phyloP scores from a whole-genome alignment of 2,797 vertebrate genomes.

The Eremophila alpestris region DNA sequence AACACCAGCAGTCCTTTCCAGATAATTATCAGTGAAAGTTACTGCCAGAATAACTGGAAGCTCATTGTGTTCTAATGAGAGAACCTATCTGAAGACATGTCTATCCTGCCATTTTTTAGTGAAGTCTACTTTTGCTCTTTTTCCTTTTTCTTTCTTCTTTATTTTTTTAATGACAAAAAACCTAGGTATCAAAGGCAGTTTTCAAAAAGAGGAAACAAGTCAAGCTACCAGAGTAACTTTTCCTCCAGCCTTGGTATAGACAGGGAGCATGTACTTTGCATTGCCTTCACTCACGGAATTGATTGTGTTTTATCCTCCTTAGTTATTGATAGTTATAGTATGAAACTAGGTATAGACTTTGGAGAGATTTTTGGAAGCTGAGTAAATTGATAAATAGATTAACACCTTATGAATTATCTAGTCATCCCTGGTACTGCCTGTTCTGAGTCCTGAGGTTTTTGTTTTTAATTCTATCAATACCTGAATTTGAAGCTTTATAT shows the following conservation, averaged over 20 bases:
- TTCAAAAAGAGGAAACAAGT: neutral
- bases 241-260: neutral
- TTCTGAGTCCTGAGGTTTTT: neutral
- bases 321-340: neutral
- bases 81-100: neutral
- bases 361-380: neutral
- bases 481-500: neutral
- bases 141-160: neutral
- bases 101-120: neutral
- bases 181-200: neutral
- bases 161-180: neutral
- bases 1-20: neutral
- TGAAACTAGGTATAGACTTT: neutral
- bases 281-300: neutral
- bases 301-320: neutral
- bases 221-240: neutral
- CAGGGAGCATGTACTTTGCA: neutral
- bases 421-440: neutral
- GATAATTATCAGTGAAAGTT: conserved; percentile 10
- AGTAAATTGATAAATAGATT: neutral
- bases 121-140: neutral
- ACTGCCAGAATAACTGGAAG: neutral
- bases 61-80: neutral
- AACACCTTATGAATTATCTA: neutral
- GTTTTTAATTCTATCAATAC: neutral